Evolutionary conservation across 2,797 vertebrate species (phyloP).

Genomic region (Myotis daubentonii): DNA sequence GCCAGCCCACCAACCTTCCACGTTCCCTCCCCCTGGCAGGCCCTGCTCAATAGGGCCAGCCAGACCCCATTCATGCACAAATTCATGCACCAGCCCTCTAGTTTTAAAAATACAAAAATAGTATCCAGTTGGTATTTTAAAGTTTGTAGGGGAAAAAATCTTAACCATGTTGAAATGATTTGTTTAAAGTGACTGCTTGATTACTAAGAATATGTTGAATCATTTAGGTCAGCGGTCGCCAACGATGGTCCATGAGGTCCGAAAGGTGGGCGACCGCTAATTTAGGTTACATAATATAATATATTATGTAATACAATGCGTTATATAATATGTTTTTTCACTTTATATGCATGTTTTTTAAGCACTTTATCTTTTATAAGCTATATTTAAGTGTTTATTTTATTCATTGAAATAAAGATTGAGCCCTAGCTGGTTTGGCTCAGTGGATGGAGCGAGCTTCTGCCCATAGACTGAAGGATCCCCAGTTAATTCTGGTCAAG

Average conservation of each 20-base stretch:
- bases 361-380: background rate
- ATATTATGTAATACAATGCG: too few relatives aligned
- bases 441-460: too few relatives aligned
- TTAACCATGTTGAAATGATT: background rate
- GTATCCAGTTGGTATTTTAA: background rate
- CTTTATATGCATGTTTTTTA: background rate
- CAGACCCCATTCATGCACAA: too few relatives aligned
- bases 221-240: background rate
- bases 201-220: constrained; percentile 12
- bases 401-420: constrained; percentile 23
- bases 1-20: too few relatives aligned
- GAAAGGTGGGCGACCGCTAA: too few relatives aligned
- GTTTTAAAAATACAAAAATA: background rate
- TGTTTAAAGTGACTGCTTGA: background rate
- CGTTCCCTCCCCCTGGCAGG: too few relatives aligned
- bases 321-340: background rate
- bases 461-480: too few relatives aligned
- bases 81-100: too few relatives aligned
- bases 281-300: background rate
- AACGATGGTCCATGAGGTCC: too few relatives aligned
- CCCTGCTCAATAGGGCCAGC: too few relatives aligned
- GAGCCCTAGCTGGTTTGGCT: background rate
- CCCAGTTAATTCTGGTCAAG: too few relatives aligned
- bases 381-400: background rate
- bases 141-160: background rate